Evolutionary conservation across 2,113 vertebrate species (phyloP), one percentile per base, ranked within the genome.

Genomic region (Sterrhoptilus dennistouni): DNA sequence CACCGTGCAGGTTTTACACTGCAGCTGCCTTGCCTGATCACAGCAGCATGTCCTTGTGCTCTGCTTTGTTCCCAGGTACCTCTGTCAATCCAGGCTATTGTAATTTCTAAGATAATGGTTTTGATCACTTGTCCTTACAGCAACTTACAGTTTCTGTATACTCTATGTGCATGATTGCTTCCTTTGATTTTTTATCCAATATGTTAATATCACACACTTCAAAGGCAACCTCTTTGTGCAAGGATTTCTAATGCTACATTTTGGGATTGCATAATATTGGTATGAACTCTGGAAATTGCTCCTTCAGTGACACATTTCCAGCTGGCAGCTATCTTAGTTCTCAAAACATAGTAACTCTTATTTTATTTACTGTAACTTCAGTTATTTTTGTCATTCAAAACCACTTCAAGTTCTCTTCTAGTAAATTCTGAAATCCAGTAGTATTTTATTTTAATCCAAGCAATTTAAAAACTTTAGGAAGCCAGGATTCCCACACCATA

Each of bases 151-250:
- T 60, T 92, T 89, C 76, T 83, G 59, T 74, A 66, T 24, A 74
- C 63, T 84, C 78, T 84, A 76, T 64, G 45, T 79, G 49, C 77
- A 84, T 57, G 87, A 84, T 44, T 89, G 65, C 60, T 87, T 89
- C 77, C 87, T 96, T 96, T 95, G 87, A 95, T 92, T 92, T 87
- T 74, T 78, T 84, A 40, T 57, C 69, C 64, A 66, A 59, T 83
- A 87, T 82, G 65, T 84, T 92, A 94, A 40, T 64, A 91, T 36
- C 53, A 56, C 44, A 44, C 38, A 35, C 65, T 95, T 96, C 94
- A 95, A 96, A 96, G 77, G 65, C 65, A 87, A 87, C 7, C 27
- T 59, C 38, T 57, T 89, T 71, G 52, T 52, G 33, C 75, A 92
- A 86, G 42, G 21, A 90, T 36, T 35, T 80, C 36, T 35, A 90